Evolutionary conservation across 2,888 invertebrate genomes (phyloP), one percentile per base, ranked within the genome.

Genomic region (Caenorhabditis japonica): DNA sequence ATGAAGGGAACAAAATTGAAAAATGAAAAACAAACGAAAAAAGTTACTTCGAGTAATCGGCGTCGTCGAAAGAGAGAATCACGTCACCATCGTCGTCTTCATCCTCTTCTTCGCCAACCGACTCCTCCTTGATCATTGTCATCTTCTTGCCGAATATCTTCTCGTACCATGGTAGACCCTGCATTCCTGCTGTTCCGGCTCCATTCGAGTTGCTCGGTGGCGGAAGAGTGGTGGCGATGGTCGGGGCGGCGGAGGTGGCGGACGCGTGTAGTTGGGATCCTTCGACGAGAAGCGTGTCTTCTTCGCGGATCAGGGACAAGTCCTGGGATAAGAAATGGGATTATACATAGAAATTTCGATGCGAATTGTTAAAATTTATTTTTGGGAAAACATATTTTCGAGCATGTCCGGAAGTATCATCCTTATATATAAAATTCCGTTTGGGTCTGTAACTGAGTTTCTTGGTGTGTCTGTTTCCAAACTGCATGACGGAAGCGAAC

Each of bases 81-180:
- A 23, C 7, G 38, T n/a, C 38, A 15, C 38, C 41, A 12, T 41
- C 41, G 17, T 41, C 4, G 5, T 8, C 43, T 1, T 46, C 38
- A 13, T 34, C 33, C 0, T 41, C 64, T 1, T 60, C 72, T 0
- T 64, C 66, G 17, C 44, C 66, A 12, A 33, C 33, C 44, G 59
- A 47, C 38, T 74, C 72, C 36, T 77, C 77, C 33, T 71, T 62
- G 43, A 68, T 72, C 17, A 68, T 56, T n/a, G 55, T 62, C 69
- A 72, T 72, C 58, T 58, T 61, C 46, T 66, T 66, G 4, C 70
- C 74, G 49, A 76, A 76, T 15, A 77, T 68, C 44, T 70, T 60
- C 38, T 72, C 59, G 25, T 59, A 72, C 77, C 77, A 77, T 17
- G 66, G 55, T 8, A 36, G 38, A 12, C 46, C 44, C 13, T 56